Base-by-base conservation (phyloP, 2,113 vertebrate species). In the Muntiacus reevesi region DNA sequence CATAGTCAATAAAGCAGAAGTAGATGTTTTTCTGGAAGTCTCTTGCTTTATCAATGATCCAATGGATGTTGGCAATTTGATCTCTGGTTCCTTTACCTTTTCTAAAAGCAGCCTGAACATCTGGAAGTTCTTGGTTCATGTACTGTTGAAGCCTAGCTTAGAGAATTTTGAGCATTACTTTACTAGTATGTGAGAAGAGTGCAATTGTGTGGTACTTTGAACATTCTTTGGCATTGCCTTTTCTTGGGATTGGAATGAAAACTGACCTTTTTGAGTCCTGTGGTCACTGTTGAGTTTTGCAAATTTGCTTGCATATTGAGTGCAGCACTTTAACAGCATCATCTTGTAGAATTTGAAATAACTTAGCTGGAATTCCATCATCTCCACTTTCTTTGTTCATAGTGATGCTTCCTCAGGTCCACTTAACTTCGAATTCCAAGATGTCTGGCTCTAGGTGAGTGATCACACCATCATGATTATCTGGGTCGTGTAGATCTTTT, bases 91-190 rank as follows among this genome's bases (percentile, higher is more conserved):
- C 62, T n/a, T 17, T 67, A 33, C 33, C 62, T 67, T 19, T 19
- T 19, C 62, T 67, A 9, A 67, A 67, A 17, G 16, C 33, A 67
- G 16, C 33, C n/a, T n/a, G 7, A n/a, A 67, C 62, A n/a, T n/a
- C 16, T 19, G 33, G 8, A 19, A 67, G 62, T 67, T 67, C 33
- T 5, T 1, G 0, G 16, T 10, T 67, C 64, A 36, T 0, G 33
- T 67, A 67, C 17, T 67, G 16, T 10, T 67, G 64, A 36, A 67
- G 33, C 17, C 64, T 36, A 4, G 8, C 33, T 67, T 67, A n/a
- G 64, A 67, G 64, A 67, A 67, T 67, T 67, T 19, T 36, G 33
- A 67, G 64, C 64, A 11, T 67, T 10, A 67, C 62, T 67, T n/a
- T 67, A 33, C 33, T 67, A n/a, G 7, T 1, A 0, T 67, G 33